phyloP scores from a whole-genome alignment of 2,113 vertebrate genomes.

The Datnioides undecimradiatus region DNA sequence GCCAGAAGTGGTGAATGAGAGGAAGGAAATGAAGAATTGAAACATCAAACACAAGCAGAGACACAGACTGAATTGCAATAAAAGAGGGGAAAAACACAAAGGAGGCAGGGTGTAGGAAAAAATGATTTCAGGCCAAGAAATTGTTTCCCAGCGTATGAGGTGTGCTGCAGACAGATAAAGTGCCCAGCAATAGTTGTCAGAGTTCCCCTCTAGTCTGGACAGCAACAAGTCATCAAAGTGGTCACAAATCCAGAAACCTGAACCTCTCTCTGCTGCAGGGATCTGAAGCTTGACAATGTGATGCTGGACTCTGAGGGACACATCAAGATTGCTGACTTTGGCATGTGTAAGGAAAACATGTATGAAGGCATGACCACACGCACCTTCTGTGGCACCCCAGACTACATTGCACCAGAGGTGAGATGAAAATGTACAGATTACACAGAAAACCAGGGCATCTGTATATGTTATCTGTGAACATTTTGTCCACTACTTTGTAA shows the following conservation, averaged over 20 bases:
- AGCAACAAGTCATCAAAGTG: background rate
- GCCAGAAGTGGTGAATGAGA: constrained; percentile 16
- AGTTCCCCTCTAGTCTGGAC: background rate
- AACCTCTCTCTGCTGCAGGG: constrained; percentile 83
- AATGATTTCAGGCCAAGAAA: constrained; percentile 4
- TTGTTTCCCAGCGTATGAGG: background rate
- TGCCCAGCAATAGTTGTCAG: background rate
- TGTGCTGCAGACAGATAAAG: constrained; percentile 18
- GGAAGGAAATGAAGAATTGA: constrained; percentile 6
- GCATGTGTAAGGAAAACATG: constrained; percentile 99
- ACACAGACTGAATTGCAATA: constrained; percentile 11
- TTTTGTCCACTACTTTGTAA: background rate
- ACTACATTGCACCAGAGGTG: constrained; percentile 99
- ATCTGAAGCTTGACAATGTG: constrained; percentile 98
- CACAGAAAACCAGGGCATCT: background rate
- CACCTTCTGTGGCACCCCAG: constrained; percentile 98
- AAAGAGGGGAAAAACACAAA: background rate
- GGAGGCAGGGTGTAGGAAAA: constrained; percentile 4
- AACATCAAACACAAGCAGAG: constrained; percentile 24
- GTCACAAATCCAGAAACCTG: background rate
- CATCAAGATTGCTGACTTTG: constrained; percentile 99
- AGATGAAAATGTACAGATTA: constrained; percentile 40
- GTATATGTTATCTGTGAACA: background rate
- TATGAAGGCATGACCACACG: constrained; percentile 92
- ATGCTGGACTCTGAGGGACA: constrained; percentile 98